Conservation (phyloP, 2,797 vertebrate genomes). For the Bovichtus variegatus region DNA sequence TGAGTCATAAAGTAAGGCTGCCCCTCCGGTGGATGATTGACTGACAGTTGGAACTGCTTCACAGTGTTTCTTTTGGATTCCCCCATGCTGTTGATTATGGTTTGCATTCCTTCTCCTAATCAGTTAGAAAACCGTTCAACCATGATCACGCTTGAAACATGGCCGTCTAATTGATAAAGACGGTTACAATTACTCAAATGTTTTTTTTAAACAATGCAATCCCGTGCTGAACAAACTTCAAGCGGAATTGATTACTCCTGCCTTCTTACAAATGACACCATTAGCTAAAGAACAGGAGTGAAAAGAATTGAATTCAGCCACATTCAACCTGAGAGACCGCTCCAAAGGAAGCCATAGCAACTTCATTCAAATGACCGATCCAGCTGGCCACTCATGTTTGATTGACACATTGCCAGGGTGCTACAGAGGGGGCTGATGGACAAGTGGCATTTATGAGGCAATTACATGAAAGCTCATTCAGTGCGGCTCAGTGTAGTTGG, state of each 20-base stretch:
- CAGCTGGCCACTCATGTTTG: constrained; percentile 79
- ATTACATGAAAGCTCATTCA: constrained; percentile 85
- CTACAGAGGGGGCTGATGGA: constrained; percentile 79
- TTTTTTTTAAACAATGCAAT: constrained; percentile 4
- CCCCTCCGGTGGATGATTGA: constrained; percentile 44
- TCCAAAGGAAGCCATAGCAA: constrained; percentile 70
- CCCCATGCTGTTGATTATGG: constrained; percentile 2
- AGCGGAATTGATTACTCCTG: constrained; percentile 32
- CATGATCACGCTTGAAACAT: constrained; percentile 11
- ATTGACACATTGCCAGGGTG: constrained; percentile 82
- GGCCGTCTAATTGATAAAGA: constrained; percentile 11
- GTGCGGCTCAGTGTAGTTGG: constrained; percentile 44
- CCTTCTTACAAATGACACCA: constrained; percentile 38
- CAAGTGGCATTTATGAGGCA: constrained; percentile 88
- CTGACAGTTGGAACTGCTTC: constrained; percentile 41
- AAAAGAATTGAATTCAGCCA: constrained; percentile 41
- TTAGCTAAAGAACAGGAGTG: constrained; percentile 22
- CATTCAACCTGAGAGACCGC: constrained; percentile 51
- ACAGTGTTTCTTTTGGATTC: constrained; percentile 41
- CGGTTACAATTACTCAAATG: constrained; percentile 10
- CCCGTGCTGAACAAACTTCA: not conserved
- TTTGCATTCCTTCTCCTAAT: constrained; percentile 34
- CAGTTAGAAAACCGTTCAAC: constrained; percentile 16
- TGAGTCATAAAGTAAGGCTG: constrained; percentile 52
- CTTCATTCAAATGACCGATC: constrained; percentile 60